Conservation (phyloP, 2,888 invertebrate genomes). For the Trichogramma dendrolimi region DNA sequence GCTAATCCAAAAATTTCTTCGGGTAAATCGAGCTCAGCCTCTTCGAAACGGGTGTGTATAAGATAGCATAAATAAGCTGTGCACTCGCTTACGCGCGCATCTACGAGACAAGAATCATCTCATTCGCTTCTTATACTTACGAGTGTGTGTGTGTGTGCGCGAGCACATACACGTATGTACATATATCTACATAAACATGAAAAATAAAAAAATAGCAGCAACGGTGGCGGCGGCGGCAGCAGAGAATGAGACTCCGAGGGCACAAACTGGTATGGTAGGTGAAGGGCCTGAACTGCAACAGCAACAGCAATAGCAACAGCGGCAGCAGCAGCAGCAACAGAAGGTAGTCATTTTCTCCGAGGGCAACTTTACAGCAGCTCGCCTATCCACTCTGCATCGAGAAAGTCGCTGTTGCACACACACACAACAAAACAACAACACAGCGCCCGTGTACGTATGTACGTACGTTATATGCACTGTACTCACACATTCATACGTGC, state of each 20-base stretch:
- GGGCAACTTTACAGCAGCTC: constrained; percentile 8
- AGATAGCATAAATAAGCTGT: too few species aligned
- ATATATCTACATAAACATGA: too few species aligned
- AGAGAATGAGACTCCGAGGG: neutral
- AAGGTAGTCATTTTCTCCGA: constrained; percentile 27
- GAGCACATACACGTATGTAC: neutral
- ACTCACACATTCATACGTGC: too few species aligned
- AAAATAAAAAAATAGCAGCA: too few species aligned
- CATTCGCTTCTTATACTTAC: too few species aligned
- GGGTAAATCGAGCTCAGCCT: too few species aligned
- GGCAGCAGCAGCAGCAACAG: neutral
- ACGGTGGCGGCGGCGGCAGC: neutral
- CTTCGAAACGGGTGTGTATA: too few species aligned
- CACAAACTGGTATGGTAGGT: constrained; percentile 13
- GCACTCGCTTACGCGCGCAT: too few species aligned
- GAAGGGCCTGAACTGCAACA: too few species aligned
- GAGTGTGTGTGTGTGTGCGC: neutral
- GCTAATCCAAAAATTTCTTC: too few species aligned
- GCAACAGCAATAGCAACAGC: neutral
- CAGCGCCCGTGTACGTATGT: neutral
- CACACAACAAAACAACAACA: neutral
- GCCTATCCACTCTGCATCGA: constrained; percentile 9
- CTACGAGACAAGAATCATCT: too few species aligned
- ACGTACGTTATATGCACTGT: neutral
- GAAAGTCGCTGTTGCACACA: constrained; percentile 19